phyloP scores from a whole-genome alignment of 2,888 invertebrate genomes.

The Nemurella pictetii region DNA sequence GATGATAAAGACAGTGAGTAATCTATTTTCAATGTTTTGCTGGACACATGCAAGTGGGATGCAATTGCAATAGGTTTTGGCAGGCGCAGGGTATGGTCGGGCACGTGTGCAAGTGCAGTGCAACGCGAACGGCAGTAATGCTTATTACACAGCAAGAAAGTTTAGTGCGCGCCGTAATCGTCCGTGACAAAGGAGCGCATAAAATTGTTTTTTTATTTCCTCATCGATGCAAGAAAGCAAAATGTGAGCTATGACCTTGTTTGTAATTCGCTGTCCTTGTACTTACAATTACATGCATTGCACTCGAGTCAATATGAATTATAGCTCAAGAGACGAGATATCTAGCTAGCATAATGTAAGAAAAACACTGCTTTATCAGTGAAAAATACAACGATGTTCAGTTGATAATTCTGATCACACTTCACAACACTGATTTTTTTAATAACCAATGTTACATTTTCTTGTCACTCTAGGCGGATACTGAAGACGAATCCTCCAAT shows the following conservation, averaged over 20 bases:
- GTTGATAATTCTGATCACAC: too few species aligned
- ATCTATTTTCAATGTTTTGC: too few species aligned
- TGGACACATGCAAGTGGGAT: neutral
- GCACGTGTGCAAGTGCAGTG: neutral
- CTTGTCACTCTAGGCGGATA: conserved; percentile 70
- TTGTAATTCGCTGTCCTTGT: neutral
- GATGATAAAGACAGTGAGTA: too few species aligned
- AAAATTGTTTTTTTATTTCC: neutral
- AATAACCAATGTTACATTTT: neutral
- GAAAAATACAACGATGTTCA: too few species aligned
- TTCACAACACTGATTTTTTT: too few species aligned
- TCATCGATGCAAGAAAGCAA: neutral
- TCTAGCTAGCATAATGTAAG: neutral
- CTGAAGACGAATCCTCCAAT: conserved; percentile 87
- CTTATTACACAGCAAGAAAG: neutral
- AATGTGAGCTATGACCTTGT: neutral
- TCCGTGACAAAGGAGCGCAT: neutral
- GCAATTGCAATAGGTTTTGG: neutral
- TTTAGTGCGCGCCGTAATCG: neutral
- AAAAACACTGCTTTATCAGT: neutral
- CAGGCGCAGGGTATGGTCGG: neutral
- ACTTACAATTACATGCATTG: neutral
- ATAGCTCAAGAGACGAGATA: neutral
- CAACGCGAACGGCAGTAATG: neutral
- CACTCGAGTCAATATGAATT: neutral